Conservation (phyloP, 1,140 invertebrate genomes). For the Nephotettix cincticeps region DNA sequence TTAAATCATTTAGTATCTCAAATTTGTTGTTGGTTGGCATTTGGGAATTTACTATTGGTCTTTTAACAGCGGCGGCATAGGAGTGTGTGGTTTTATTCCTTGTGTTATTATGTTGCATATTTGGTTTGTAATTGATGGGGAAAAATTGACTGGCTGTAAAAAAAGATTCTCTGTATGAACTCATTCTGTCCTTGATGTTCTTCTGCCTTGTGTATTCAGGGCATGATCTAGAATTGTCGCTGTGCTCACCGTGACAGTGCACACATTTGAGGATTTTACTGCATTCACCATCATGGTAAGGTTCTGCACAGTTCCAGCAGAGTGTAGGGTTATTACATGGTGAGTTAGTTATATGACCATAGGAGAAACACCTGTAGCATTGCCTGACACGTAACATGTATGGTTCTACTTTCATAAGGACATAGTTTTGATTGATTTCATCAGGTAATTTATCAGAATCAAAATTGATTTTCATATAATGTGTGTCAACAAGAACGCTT, state of each 20-base stretch:
- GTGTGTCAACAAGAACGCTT: too few species aligned
- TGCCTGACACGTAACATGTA: not conserved
- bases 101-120: not conserved
- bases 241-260: not conserved
- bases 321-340: not conserved
- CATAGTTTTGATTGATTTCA: not conserved
- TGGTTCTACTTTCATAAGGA: not conserved
- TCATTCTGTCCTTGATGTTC: not conserved
- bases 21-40: not conserved
- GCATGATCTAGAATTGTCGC: not conserved
- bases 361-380: not conserved
- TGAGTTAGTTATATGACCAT: not conserved
- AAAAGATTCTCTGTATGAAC: not conserved
- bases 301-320: not conserved
- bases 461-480: constrained; percentile 2
- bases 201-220: not conserved
- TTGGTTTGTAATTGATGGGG: not conserved
- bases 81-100: not conserved
- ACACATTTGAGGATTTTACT: not conserved
- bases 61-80: not conserved
- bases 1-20: not conserved
- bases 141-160: not conserved
- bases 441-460: not conserved
- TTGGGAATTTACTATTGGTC: not conserved
- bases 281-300: not conserved